Evolutionary conservation across 64 coral and sea anemone species (phyloP).

Genomic region (Pocillopora damicornis): DNA sequence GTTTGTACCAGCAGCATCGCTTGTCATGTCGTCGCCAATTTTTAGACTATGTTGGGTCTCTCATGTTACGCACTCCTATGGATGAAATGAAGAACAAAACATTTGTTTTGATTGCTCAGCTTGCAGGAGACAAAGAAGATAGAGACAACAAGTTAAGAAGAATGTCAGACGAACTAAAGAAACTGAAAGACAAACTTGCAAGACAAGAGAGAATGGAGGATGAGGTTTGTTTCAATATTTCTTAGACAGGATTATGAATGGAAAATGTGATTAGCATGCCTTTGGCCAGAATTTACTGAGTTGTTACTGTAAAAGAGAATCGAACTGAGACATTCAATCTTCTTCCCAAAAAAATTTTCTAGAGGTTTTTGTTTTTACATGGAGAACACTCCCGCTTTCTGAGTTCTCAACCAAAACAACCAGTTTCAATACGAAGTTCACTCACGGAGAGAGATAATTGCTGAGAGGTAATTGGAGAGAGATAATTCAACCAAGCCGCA

Average conservation of each 20-base stretch:
- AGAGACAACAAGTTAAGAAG: slow-evolving; percentile 52
- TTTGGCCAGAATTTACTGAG: too few relatives aligned
- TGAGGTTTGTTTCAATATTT: slow-evolving; percentile 41
- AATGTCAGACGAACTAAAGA: slow-evolving; percentile 63
- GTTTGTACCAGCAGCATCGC: background rate
- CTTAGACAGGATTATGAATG: background rate
- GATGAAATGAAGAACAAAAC: background rate
- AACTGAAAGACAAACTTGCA: slow-evolving; percentile 58
- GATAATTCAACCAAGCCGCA: too few relatives aligned
- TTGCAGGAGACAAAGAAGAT: slow-evolving; percentile 60
- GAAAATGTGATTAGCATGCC: too few relatives aligned
- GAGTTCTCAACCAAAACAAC: too few relatives aligned
- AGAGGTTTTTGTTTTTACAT: too few relatives aligned
- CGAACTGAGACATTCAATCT: too few relatives aligned
- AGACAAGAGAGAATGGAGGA: slow-evolving; percentile 48
- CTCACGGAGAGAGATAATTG: too few relatives aligned
- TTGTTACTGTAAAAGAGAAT: too few relatives aligned
- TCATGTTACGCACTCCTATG: background rate
- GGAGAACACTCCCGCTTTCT: too few relatives aligned
- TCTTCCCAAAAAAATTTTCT: too few relatives aligned
- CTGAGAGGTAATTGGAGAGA: too few relatives aligned
- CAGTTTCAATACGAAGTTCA: too few relatives aligned
- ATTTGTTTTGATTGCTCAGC: slow-evolving; percentile 12
- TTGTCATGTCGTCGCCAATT: background rate
- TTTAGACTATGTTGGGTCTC: background rate